These are phyloP conservation scores for Pachycephus smyrnensis DNA, from an alignment of 2,888 invertebrate species.

Conservation along the genomic window DNA sequence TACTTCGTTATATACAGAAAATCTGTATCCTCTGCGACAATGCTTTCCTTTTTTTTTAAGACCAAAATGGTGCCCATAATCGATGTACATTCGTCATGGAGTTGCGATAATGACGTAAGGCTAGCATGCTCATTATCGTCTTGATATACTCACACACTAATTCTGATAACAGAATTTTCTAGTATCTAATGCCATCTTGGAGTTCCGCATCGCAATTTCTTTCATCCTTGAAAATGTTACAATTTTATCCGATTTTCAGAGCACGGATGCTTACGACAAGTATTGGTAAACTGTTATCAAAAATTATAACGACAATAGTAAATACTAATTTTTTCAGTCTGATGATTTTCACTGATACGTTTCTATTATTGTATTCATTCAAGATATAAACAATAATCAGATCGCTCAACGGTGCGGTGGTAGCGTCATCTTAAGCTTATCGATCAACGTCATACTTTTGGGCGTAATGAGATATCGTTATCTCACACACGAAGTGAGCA, in stretches of 20 bases:
- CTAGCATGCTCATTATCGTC: conserved; percentile 5
- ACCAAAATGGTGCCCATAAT: neutral
- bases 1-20: neutral
- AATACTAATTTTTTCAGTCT: neutral
- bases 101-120: neutral
- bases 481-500: no score
- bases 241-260: neutral
- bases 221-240: neutral
- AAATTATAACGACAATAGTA: neutral
- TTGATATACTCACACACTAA: neutral
- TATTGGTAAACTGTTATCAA: neutral
- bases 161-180: neutral
- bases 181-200: neutral
- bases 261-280: neutral
- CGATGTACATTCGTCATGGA: neutral
- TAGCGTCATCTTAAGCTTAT: no score
- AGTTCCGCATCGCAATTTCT: neutral
- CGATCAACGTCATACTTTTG: no score
- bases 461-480: no score
- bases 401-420: no score
- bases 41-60: neutral
- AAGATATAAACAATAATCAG: neutral
- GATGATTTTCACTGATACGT: neutral
- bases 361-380: neutral
- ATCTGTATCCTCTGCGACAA: neutral